Percentiles rank a stretch among this genome's conserved stretches.
These are phyloP conservation scores for Crotalus helleri DNA, from an alignment of 2,113 vertebrate genomes.

Conservation along the genomic window DNA sequence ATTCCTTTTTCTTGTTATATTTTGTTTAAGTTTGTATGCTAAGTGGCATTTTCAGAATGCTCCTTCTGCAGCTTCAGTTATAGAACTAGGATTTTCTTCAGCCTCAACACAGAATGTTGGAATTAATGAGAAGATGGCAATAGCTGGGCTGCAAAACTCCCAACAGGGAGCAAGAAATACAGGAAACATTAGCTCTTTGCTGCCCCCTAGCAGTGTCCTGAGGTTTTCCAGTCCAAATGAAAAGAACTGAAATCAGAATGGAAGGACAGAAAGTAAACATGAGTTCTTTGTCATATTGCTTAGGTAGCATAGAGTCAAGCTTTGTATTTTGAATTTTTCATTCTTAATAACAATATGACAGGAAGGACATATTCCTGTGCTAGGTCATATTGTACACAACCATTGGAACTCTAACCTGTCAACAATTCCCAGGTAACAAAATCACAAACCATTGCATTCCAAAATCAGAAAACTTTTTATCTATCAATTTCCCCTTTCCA, in stretches of 20 bases:
- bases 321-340: background rate
- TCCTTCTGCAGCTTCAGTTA: conserved; percentile 9
- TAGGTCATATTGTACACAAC: background rate
- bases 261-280: background rate
- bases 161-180: background rate
- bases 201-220: background rate
- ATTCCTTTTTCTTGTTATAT: background rate
- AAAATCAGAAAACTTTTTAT: background rate
- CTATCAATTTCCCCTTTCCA: background rate
- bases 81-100: background rate
- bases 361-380: background rate
- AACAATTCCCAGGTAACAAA: background rate
- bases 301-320: no score
- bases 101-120: background rate
- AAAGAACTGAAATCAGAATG: background rate
- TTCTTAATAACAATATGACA: background rate
- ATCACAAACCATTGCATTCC: background rate
- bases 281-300: background rate
- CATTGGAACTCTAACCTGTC: background rate
- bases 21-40: background rate
- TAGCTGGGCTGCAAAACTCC: background rate
- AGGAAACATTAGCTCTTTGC: background rate
- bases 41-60: conserved; percentile 24
- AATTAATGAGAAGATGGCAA: background rate
- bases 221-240: background rate